Evolutionary conservation across 2,113 vertebrate species (phyloP).

Genomic region (Neopipo cinnamomea): DNA sequence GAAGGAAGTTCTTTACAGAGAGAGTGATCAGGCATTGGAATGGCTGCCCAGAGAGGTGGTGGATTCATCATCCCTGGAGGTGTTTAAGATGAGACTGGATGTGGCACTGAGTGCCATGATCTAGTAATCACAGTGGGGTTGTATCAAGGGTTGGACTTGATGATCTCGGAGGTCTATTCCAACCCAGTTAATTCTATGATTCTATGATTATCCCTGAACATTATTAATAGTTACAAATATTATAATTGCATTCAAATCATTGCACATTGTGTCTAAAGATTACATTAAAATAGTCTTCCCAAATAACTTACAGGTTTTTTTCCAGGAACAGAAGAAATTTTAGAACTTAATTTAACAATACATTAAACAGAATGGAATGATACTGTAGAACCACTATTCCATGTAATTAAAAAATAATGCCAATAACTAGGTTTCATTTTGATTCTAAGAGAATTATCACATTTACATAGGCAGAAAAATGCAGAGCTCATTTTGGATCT

Average conservation of each 20-base stretch:
- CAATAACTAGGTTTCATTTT: constrained; percentile 9
- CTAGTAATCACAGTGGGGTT: no score
- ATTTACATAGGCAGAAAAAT: background rate
- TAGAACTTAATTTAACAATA: constrained; percentile 7
- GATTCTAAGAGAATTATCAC: background rate
- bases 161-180: no score
- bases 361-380: background rate
- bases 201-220: background rate
- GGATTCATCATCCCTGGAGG: no score
- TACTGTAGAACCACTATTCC: background rate
- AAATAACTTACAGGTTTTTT: background rate
- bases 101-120: no score
- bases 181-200: no score
- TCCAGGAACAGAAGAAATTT: background rate
- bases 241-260: background rate
- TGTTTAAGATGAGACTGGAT: no score
- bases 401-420: background rate
- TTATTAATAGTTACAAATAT: background rate
- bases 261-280: background rate
- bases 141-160: no score
- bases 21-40: no score
- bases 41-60: no score
- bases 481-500: background rate
- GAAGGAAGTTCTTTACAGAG: no score
- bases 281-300: background rate